These are phyloP conservation scores for Actinia tenebrosa DNA, from an alignment of 64 coral and sea anemone species.

Conservation along the genomic window DNA sequence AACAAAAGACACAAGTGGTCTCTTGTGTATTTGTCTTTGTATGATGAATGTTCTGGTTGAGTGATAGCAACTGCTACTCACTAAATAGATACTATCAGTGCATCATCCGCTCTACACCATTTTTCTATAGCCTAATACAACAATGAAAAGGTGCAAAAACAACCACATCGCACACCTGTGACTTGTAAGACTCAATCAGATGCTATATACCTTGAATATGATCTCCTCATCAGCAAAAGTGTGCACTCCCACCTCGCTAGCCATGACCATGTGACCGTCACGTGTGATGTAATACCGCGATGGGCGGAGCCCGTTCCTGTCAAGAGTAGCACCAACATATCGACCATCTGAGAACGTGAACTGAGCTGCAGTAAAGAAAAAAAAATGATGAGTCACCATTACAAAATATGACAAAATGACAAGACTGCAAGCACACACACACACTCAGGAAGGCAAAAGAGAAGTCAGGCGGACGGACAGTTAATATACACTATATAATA, in stretches of 20 bases:
- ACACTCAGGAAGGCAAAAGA: not conserved
- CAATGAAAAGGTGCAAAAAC: too few species aligned
- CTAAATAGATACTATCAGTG: too few species aligned
- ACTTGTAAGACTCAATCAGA: too few species aligned
- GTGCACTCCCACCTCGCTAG: slow-evolving; percentile 90
- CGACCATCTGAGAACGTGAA: slow-evolving; percentile 98
- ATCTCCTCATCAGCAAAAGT: slow-evolving; percentile 86
- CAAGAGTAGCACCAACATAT: slow-evolving; percentile 88
- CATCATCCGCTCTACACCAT: too few species aligned
- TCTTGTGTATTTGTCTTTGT: too few species aligned
- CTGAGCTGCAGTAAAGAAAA: slow-evolving; percentile 45
- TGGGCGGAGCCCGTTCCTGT: slow-evolving; percentile 89
- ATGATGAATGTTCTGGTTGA: too few species aligned
- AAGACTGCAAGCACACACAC: not conserved
- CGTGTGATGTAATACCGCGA: slow-evolving; percentile 81
- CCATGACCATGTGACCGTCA: slow-evolving; percentile 88
- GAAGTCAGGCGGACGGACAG: not conserved
- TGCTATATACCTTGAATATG: slow-evolving; percentile 56
- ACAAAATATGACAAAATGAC: not conserved
- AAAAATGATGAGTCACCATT: not conserved
- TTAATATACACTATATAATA: too few species aligned
- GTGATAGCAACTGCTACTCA: too few species aligned
- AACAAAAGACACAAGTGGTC: too few species aligned
- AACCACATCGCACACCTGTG: too few species aligned
- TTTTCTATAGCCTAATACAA: too few species aligned